Base-by-base conservation (phyloP, 1,140 invertebrate genomes). In the Leptoteleia sp. region DNA sequence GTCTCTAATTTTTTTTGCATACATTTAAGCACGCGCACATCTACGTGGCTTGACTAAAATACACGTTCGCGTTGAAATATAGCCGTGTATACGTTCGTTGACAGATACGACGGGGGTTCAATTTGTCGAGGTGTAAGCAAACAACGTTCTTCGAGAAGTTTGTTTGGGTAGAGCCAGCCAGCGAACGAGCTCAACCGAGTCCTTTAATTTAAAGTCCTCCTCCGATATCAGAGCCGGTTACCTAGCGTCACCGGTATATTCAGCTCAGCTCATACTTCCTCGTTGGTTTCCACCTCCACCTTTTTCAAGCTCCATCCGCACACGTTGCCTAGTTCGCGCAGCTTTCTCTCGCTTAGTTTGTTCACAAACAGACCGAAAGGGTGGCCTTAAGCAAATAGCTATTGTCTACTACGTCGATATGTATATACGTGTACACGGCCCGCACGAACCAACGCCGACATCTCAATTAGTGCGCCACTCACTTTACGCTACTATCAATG, bases 71-170 rank as follows among this genome's bases (percentile, higher is more conserved):
- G 50, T 9, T 35, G 61, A 75, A 64, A 65, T 67, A 72, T 72
- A 25, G 65, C 31, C 57, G 52, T 76, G 48, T 73, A 38, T 68
- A 45, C 33, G 52, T 42, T 75, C 48, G 75, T 75, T 70, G 76
- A 72, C 67, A 64, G 43, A 79, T 62, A 77, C 57, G 76, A 48
- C 76, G 67, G 72, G 68, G 84, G 81, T 88, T 85, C 81, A 86
- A 88, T 88, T 88, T 87, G 85, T 82, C 85, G 83, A 85, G 85
- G 82, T 87, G 81, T 87, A 87, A 84, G 85, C 81, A 88, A 88
- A 88, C 76, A 88, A 78, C 75, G 83, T 86, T 85, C 80, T 83
- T 82, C 79, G 78, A 55, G 54, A 80, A 88, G 86, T 88, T 88
- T 88, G 84, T 85, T 88, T 85, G 84, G 79, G 76, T 79, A 83